These are phyloP conservation scores for Coregonus sp. DNA, from an alignment of 2,797 vertebrate genomes.

Conservation along the genomic window DNA sequence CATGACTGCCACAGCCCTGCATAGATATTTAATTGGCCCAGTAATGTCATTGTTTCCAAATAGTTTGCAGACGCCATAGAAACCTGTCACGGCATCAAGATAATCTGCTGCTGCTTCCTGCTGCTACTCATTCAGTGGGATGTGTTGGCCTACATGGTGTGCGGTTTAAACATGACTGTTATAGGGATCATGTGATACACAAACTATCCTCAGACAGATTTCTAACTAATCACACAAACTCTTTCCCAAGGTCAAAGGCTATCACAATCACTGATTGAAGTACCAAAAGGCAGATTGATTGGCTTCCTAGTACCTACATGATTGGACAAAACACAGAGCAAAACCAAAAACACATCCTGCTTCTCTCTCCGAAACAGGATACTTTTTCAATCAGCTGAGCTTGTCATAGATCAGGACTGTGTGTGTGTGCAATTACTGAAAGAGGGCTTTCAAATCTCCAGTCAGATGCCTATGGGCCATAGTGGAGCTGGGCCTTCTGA, in stretches of 20 bases:
- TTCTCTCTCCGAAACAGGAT: not conserved
- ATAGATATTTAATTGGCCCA: too few species aligned
- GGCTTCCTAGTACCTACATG: not conserved
- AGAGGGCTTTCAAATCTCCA: not conserved
- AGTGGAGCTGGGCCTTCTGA: not conserved
- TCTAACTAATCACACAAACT: not conserved
- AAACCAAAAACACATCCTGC: not conserved
- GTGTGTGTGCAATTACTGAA: not conserved
- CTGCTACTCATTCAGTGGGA: not conserved
- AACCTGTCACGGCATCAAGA: not conserved
- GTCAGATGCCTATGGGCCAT: not conserved
- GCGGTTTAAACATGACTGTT: not conserved
- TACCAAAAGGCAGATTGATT: not conserved
- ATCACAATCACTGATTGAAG: not conserved
- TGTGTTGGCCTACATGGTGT: not conserved
- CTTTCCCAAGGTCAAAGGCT: not conserved
- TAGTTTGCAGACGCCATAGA: not conserved
- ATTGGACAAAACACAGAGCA: not conserved
- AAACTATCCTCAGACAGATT: not conserved
- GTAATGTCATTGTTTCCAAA: not conserved
- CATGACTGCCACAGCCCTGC: not conserved
- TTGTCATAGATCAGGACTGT: not conserved
- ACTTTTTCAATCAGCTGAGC: not conserved
- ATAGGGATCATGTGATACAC: not conserved
- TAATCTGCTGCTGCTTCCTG: not conserved